Evolutionary conservation across 2,888 invertebrate genomes (phyloP).

Genomic region (Chalcosyrphus nemorum): DNA sequence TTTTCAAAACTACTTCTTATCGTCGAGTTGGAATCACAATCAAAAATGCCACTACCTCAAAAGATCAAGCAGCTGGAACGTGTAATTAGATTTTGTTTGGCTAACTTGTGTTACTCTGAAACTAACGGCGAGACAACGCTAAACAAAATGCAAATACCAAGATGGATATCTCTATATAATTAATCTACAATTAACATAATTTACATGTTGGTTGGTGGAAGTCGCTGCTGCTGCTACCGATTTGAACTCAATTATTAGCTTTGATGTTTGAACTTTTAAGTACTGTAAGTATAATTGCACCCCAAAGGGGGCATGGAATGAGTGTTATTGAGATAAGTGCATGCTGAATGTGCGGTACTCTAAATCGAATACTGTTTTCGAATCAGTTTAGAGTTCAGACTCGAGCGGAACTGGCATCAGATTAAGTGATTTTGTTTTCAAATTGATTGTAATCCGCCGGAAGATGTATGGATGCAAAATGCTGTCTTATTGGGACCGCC

Average conservation of each 20-base stretch:
- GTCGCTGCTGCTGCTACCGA: constrained; percentile 18
- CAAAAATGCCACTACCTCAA: constrained; percentile 29
- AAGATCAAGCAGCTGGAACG: constrained; percentile 61
- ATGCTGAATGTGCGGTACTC: not conserved
- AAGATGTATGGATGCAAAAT: not conserved
- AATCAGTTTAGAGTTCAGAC: not conserved
- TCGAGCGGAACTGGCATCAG: not conserved
- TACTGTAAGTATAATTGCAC: constrained; percentile 21
- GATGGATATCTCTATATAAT: constrained; percentile 66
- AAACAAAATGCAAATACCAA: constrained; percentile 55
- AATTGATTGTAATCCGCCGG: constrained; percentile 25
- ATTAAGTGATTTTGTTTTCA: constrained; percentile 23
- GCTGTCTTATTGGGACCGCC: constrained; percentile 2
- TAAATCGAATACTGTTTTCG: not conserved
- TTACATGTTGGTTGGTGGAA: constrained; percentile 25
- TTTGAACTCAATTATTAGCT: constrained; percentile 46
- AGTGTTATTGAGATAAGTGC: constrained; percentile 1
- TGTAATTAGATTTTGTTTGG: constrained; percentile 66
- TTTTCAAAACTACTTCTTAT: constrained; percentile 28
- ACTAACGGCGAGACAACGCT: constrained; percentile 9
- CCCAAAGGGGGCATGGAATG: not conserved
- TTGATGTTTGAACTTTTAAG: constrained; percentile 47
- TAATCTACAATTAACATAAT: constrained; percentile 72
- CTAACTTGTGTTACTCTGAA: constrained; percentile 29
- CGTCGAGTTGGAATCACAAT: constrained; percentile 28